phyloP scores from a whole-genome alignment of 2,888 invertebrate genomes.

The Heliconius charithonia region DNA sequence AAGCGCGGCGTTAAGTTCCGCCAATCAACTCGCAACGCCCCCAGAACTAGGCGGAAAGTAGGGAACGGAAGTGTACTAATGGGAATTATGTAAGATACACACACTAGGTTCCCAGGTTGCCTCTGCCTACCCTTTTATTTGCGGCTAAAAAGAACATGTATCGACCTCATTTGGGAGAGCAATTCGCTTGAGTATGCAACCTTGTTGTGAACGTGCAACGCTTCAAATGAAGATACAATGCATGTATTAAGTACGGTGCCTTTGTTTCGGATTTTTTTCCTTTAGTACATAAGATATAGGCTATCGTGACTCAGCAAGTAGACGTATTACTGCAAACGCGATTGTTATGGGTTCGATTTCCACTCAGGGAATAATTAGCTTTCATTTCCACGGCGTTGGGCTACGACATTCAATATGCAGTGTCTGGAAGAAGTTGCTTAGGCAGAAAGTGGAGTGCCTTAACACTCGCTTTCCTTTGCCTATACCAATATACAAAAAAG shows the following conservation, averaged over 20 bases:
- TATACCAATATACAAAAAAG: neutral
- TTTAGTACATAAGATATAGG: neutral
- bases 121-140: neutral
- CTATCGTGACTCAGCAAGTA: neutral
- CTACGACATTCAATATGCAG: neutral
- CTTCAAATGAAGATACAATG: neutral
- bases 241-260: neutral
- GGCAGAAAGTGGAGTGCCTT: neutral
- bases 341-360: neutral
- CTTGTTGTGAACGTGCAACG: neutral
- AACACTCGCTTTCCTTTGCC: neutral
- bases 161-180: neutral
- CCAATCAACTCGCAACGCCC: neutral
- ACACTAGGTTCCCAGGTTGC: neutral
- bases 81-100: neutral
- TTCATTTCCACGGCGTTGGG: neutral
- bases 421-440: neutral
- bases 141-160: neutral
- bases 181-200: slow-evolving; percentile 4
- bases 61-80: neutral
- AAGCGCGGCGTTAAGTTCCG: neutral
- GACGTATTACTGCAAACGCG: neutral
- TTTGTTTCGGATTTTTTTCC: neutral
- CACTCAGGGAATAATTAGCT: neutral
- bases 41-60: neutral